A percentile compares a stretch with the other conserved stretches of the same genome.
phyloP scores from a whole-genome alignment of 2,888 invertebrate genomes.

The Erebia palarica region DNA sequence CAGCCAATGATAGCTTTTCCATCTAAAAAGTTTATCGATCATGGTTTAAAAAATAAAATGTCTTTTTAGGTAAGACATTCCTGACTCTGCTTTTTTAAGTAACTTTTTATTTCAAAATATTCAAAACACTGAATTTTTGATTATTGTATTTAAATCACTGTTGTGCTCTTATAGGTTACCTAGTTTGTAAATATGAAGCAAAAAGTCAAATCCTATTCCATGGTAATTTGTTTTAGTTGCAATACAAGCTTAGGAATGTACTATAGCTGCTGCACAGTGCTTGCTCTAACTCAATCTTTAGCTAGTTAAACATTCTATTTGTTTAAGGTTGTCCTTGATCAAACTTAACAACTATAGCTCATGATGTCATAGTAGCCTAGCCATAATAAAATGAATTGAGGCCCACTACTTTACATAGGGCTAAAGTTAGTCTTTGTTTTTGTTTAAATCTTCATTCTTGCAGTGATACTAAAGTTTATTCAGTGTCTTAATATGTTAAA shows the following conservation, averaged over 20 bases:
- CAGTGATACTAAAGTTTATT: background rate
- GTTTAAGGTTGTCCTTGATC: constrained; percentile 45
- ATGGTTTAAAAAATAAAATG: too few species aligned
- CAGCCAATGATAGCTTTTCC: background rate
- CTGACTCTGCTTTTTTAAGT: background rate
- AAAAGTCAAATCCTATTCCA: constrained; percentile 61
- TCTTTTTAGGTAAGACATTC: too few species aligned
- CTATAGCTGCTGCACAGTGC: constrained; percentile 9
- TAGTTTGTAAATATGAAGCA: constrained; percentile 60
- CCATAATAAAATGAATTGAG: constrained; percentile 23
- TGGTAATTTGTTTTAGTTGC: constrained; percentile 53
- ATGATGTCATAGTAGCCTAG: constrained; percentile 45
- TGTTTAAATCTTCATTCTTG: background rate
- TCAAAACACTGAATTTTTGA: background rate
- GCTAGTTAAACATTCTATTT: constrained; percentile 20
- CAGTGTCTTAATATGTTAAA: background rate
- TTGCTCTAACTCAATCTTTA: constrained; percentile 2
- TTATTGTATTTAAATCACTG: background rate
- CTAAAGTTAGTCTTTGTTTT: background rate
- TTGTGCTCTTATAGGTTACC: constrained; percentile 53
- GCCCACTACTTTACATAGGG: background rate
- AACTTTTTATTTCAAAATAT: background rate
- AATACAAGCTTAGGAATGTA: constrained; percentile 6
- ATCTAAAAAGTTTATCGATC: background rate
- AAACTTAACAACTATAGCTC: constrained; percentile 34